These are phyloP conservation scores for Parnassius smintheus DNA, from an alignment of 2,888 invertebrate species.

Conservation along the genomic window DNA sequence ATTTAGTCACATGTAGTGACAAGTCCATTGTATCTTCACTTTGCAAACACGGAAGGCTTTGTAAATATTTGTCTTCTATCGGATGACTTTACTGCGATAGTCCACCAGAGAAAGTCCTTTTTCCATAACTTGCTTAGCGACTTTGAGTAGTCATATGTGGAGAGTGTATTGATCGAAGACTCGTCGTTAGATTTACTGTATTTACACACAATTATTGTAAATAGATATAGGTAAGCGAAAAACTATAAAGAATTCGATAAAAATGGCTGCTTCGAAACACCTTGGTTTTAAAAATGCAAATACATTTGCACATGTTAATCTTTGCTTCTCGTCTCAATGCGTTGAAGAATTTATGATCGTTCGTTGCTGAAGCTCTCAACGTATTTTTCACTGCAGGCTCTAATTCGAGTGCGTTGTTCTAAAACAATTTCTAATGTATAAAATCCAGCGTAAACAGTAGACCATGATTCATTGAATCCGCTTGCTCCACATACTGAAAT, in stretches of 20 bases:
- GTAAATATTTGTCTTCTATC: too few species aligned
- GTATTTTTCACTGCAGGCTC: slow-evolving; percentile 28
- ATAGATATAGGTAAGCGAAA: too few species aligned
- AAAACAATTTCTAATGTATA: slow-evolving; percentile 54
- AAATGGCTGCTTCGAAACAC: neutral
- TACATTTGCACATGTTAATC: neutral
- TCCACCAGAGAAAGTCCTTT: too few species aligned
- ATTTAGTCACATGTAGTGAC: too few species aligned
- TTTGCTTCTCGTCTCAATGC: slow-evolving; percentile 2
- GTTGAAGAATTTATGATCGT: slow-evolving; percentile 6
- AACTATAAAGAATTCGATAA: neutral
- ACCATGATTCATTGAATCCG: slow-evolving; percentile 57
- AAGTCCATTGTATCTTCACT: too few species aligned
- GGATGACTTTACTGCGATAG: too few species aligned
- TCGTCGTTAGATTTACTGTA: too few species aligned
- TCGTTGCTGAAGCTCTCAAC: slow-evolving; percentile 13
- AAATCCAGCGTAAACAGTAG: slow-evolving; percentile 46
- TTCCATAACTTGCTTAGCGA: too few species aligned
- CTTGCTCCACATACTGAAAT: slow-evolving; percentile 51
- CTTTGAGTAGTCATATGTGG: too few species aligned
- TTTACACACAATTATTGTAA: too few species aligned
- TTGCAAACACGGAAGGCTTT: too few species aligned
- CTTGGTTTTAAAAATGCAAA: neutral
- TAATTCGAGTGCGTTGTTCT: slow-evolving; percentile 40
- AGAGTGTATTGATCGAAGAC: too few species aligned